A percentile compares a stretch with the other conserved stretches of the same genome.
Evolutionary conservation across 2,888 invertebrate species (phyloP).

Genomic region (Asteroscopus sphinx): DNA sequence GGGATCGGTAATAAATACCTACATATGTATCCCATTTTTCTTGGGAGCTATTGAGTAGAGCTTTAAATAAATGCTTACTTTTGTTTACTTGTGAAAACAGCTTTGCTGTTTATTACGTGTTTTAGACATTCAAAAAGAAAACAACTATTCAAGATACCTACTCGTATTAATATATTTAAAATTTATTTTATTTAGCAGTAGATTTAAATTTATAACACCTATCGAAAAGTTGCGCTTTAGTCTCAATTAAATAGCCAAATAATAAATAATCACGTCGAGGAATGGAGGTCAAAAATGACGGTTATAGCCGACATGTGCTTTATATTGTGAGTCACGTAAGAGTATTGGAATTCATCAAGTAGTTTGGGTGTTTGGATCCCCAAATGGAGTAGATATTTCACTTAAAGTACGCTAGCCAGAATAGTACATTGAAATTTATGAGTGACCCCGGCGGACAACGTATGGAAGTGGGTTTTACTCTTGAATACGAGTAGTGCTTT

Average conservation of each 20-base stretch:
- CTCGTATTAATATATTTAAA: no score
- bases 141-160: no score
- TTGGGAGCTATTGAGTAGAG: constrained; percentile 43
- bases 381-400: constrained; percentile 84
- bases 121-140: no score
- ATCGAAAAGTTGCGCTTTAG: neutral
- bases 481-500: constrained; percentile 70
- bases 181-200: neutral
- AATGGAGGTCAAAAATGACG: constrained; percentile 37
- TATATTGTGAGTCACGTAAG: constrained; percentile 67
- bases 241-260: constrained; percentile 8
- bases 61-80: constrained; percentile 43
- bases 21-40: constrained; percentile 47
- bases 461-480: constrained; percentile 72
- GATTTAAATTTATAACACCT: neutral
- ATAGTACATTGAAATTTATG: constrained; percentile 85
- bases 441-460: constrained; percentile 79
- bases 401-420: constrained; percentile 82
- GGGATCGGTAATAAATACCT: constrained; percentile 50
- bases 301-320: constrained; percentile 42
- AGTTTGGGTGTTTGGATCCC: constrained; percentile 77
- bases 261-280: constrained; percentile 16
- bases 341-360: constrained; percentile 80
- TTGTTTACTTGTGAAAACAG: constrained; percentile 25
- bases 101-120: constrained; percentile 8